Base-by-base conservation (phyloP, 2,888 invertebrate genomes). In the Tinea pellionella region DNA sequence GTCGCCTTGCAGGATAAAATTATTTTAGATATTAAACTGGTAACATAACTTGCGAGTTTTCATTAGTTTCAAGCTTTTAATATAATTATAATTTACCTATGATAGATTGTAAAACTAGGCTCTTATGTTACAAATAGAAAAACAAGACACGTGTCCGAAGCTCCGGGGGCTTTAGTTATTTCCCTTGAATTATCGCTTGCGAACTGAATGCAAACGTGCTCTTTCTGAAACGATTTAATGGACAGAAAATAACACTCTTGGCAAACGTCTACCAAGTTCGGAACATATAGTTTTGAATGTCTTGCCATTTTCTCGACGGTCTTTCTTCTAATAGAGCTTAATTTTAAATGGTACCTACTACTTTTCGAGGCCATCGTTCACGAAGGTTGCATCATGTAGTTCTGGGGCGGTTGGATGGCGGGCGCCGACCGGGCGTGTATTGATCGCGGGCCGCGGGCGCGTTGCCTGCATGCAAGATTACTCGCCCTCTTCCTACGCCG, bases 361-460 rank as follows among this genome's bases (percentile, higher is more conserved):
- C 13, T 16, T 47, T 53, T 53, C n/a, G 24, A 53, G 53, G 18
- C 24, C 32, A 57, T 30, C 30, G 30, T 57, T 57, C 32, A 57
- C 18, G 32, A 57, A 57, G 32, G 57, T 57, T 57, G 57, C 57
- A 57, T 32, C 57, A 32, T 32, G 70, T 66, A 66, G 67, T 70
- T 42, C 42, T 42, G 37, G 56, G 37, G 61, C 41, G 18, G 59
- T 47, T 19, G 55, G 78, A 77, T 74, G 75, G 80, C 51, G 74
- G 69, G 68, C 72, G 74, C 69, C 84, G 84, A 82, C 83, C 85
- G 83, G 84, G 84, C 83, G 85, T 83, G 85, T 85, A 85, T 85
- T 81, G 85, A 85, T 85, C 86, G 84, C 71, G 60, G 13, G 70
- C 68, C 73, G 70, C 73, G 69, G 72, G 74, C 75, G 74, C 75